Evolutionary conservation across 2,888 invertebrate genomes (phyloP), one percentile per base, ranked within the genome.

Genomic region (Spicauda simplicius): DNA sequence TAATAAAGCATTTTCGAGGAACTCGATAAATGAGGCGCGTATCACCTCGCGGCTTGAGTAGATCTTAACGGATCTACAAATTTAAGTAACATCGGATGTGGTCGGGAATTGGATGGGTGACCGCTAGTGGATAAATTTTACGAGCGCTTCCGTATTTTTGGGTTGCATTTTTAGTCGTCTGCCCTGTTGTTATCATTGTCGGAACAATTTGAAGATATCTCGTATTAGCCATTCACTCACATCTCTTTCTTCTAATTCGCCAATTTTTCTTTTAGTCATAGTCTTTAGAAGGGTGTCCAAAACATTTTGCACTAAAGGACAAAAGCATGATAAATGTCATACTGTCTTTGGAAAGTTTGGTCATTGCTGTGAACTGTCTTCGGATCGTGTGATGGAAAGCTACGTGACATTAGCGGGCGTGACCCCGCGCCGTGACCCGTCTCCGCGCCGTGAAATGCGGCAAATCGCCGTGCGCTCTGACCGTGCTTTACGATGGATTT

Each of bases 391-490:
- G 81, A 84, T 69, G 64, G 71, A 68, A 68, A 70, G 71, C 71
- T 45, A 41, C 64, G 65, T 65, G 65, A 65, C 65, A 65, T 60
- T 60, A 89, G 81, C 84, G 82, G 79, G 85, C 77, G 77, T 77
- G 78, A 78, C 77, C 75, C 69, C 72, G 64, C 70, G 70, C 83
- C 90, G 90, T 90, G 91, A 91, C 90, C 90, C 82, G 78, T 81
- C 78, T 77, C 90, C 80, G 80, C 80, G 80, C 84, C 90, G 89
- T 92, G 90, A 88, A 88, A 91, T 86, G 86, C 87, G 91, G 87
- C 90, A 92, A 93, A 93, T 93, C 91, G 92, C 90, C 92, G 92
- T 93, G 92, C 87, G 68, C 69, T 70, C 67, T 65, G 66, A 70
- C 75, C 87, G 87, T 85, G 76, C 72, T 71, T 66, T 76, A 78